phyloP scores from a whole-genome alignment of 2,113 vertebrate genomes.

The Daubentonia madagascariensis region DNA sequence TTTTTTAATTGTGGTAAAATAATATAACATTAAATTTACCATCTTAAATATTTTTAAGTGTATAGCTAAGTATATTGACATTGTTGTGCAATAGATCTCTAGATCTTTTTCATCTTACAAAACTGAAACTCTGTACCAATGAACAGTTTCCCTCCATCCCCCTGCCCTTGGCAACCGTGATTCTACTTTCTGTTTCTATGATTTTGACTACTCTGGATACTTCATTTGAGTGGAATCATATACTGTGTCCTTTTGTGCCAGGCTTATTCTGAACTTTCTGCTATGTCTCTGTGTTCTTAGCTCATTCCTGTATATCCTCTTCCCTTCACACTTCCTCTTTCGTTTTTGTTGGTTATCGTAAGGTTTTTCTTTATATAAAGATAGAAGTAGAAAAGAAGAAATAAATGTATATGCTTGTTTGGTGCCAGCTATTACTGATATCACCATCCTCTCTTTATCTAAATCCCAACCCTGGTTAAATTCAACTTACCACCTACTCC shows the following conservation, averaged over 20 bases:
- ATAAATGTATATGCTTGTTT: background rate
- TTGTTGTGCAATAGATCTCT: background rate
- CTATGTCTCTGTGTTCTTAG: background rate
- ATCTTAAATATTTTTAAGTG: constrained; percentile 22
- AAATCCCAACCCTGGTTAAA: constrained; percentile 10
- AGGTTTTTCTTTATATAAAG: background rate
- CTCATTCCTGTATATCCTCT: background rate
- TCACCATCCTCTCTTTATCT: constrained; percentile 3
- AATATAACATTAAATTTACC: background rate
- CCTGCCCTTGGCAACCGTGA: background rate
- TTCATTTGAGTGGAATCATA: background rate
- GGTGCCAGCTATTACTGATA: background rate
- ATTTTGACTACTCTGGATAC: background rate
- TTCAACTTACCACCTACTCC: background rate
- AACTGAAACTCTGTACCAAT: background rate
- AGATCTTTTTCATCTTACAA: constrained; percentile 31
- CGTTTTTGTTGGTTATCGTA: background rate
- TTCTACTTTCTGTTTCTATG: background rate
- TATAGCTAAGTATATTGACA: background rate
- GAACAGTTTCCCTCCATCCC: background rate
- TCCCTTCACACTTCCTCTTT: background rate
- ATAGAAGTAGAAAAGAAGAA: constrained; percentile 39
- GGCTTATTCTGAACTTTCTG: constrained; percentile 6
- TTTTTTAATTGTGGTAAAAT: background rate
- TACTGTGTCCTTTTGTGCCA: background rate